A percentile compares a stretch with the other conserved stretches of the same genome.
These are phyloP conservation scores for Aleadryas rufinucha DNA, from an alignment of 2,113 vertebrate genomes.

Conservation along the genomic window DNA sequence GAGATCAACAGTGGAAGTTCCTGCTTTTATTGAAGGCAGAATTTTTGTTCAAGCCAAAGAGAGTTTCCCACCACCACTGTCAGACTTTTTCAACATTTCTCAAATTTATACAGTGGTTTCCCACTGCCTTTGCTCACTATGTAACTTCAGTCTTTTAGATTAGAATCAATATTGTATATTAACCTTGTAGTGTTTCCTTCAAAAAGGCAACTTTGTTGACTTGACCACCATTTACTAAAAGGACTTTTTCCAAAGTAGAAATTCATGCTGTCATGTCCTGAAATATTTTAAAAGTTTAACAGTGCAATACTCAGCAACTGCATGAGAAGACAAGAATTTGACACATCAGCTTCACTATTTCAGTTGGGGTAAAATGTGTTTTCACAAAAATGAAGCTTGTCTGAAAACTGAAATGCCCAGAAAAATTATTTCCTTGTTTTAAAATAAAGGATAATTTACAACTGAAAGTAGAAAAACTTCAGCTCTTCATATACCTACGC, in stretches of 20 bases:
- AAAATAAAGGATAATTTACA: background rate
- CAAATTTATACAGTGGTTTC: background rate
- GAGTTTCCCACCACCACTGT: background rate
- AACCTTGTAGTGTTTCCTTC: background rate
- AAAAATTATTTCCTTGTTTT: background rate
- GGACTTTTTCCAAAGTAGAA: background rate
- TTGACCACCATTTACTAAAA: background rate
- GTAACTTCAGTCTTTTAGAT: background rate
- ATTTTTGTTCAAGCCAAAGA: background rate
- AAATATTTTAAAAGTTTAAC: background rate
- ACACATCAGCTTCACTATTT: background rate
- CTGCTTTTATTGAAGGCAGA: background rate
- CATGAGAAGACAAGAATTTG: background rate
- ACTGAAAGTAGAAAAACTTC: background rate
- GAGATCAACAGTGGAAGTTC: background rate
- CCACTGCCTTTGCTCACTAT: background rate
- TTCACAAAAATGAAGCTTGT: background rate
- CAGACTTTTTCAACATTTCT: background rate
- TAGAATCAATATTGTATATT: background rate
- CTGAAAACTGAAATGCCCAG: background rate
- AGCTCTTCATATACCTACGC: background rate
- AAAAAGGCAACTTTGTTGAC: background rate
- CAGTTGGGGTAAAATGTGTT: background rate
- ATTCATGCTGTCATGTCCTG: background rate
- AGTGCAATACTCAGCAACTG: background rate